Percentiles rank a stretch among this genome's conserved stretches.
phyloP scores from a whole-genome alignment of 2,888 invertebrate genomes.

The Cryptocheilus praepositus region DNA sequence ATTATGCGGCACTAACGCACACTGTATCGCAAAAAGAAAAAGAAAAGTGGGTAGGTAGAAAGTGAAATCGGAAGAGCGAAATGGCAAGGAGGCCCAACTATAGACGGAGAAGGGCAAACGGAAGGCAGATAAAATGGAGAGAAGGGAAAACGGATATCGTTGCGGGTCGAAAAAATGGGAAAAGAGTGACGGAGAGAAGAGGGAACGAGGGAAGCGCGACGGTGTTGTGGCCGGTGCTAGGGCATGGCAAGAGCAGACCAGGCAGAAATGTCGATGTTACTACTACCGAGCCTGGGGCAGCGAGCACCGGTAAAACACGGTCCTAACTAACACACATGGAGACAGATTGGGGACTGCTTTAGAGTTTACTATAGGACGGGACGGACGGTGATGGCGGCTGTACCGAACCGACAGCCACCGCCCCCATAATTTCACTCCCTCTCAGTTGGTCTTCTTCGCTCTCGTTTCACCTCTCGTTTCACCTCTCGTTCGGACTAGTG shows the following conservation, averaged over 20 bases:
- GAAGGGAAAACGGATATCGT: slow-evolving; percentile 9
- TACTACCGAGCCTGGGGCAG: slow-evolving; percentile 66
- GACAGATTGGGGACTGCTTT: slow-evolving; percentile 64
- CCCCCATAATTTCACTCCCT: slow-evolving; percentile 54
- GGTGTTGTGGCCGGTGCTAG: slow-evolving; percentile 67
- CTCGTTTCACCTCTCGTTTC: slow-evolving; percentile 34
- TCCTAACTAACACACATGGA: slow-evolving; percentile 66
- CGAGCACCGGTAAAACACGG: slow-evolving; percentile 67
- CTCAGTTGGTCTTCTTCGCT: slow-evolving; percentile 35
- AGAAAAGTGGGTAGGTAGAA: slow-evolving; percentile 5
- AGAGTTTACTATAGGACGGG: slow-evolving; percentile 68
- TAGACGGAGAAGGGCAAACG: too few relatives aligned
- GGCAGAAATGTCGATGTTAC: slow-evolving; percentile 67
- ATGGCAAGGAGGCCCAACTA: neutral
- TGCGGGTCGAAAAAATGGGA: slow-evolving; percentile 52
- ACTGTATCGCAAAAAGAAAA: too few relatives aligned
- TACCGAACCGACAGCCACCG: slow-evolving; percentile 77
- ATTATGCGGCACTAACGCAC: too few relatives aligned
- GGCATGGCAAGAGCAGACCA: slow-evolving; percentile 68
- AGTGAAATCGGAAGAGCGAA: slow-evolving; percentile 14
- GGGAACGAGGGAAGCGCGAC: slow-evolving; percentile 50
- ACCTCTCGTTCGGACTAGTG: slow-evolving; percentile 12
- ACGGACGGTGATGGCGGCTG: slow-evolving; percentile 79
- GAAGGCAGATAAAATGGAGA: neutral
- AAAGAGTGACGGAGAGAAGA: slow-evolving; percentile 50